phyloP scores from a whole-genome alignment of 2,888 invertebrate species.

The Eulithis prunata region DNA sequence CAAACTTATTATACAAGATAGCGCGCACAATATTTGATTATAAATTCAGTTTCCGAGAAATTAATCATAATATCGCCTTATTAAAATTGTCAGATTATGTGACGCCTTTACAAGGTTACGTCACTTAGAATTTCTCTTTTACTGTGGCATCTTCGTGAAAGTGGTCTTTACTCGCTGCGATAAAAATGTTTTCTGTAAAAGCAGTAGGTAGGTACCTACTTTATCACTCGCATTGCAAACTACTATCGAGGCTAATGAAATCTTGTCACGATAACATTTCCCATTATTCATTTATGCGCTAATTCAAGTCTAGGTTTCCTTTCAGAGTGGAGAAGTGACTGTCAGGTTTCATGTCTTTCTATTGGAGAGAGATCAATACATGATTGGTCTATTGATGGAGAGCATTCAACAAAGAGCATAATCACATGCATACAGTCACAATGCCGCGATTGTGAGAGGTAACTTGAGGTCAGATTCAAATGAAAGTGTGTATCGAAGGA shows the following conservation, averaged over 20 bases:
- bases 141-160: slow-evolving; percentile 49
- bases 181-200: slow-evolving; percentile 41
- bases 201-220: slow-evolving; percentile 39
- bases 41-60: slow-evolving; percentile 13
- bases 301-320: slow-evolving; percentile 43
- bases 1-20: slow-evolving; percentile 11
- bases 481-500: slow-evolving; percentile 54
- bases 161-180: slow-evolving; percentile 40
- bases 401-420: slow-evolving; percentile 35
- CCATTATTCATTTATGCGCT: slow-evolving; percentile 46
- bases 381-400: slow-evolving; percentile 43
- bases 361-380: slow-evolving; percentile 37
- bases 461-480: slow-evolving; percentile 37
- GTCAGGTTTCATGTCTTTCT: slow-evolving; percentile 35
- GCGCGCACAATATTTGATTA: neutral
- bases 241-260: slow-evolving; percentile 55
- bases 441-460: slow-evolving; percentile 37
- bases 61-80: slow-evolving; percentile 32
- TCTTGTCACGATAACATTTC: slow-evolving; percentile 56
- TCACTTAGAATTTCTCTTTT: slow-evolving; percentile 51
- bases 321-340: slow-evolving; percentile 35
- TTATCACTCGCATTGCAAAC: slow-evolving; percentile 43
- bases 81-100: slow-evolving; percentile 24
- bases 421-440: slow-evolving; percentile 35
- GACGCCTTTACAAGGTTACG: slow-evolving; percentile 47